Conservation (phyloP, 2,888 invertebrate genomes). For the Macropis europaea region DNA sequence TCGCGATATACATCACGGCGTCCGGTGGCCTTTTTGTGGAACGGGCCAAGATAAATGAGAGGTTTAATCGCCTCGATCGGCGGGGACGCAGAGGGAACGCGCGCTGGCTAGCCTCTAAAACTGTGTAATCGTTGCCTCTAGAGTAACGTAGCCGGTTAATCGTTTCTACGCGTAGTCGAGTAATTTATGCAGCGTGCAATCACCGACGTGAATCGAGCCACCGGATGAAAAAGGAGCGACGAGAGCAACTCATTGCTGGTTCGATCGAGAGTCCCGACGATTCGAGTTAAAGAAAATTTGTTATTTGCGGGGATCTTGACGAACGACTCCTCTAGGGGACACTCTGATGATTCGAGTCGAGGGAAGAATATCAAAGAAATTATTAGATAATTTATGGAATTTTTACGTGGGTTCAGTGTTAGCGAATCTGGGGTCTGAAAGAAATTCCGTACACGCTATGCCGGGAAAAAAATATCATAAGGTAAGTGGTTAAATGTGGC, state of each 20-base stretch:
- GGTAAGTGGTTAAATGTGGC: too few species aligned
- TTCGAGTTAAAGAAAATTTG: too few species aligned
- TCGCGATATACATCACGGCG: slow-evolving; percentile 44
- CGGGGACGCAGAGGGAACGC: slow-evolving; percentile 22
- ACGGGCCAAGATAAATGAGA: slow-evolving; percentile 58
- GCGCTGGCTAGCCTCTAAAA: slow-evolving; percentile 41
- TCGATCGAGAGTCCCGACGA: background rate
- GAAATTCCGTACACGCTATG: too few species aligned
- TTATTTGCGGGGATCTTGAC: too few species aligned
- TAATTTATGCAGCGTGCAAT: slow-evolving; percentile 64
- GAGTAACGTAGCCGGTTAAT: slow-evolving; percentile 44
- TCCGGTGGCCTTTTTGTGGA: slow-evolving; percentile 44
- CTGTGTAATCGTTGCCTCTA: slow-evolving; percentile 40
- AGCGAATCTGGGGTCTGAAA: too few species aligned
- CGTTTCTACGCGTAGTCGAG: slow-evolving; percentile 46
- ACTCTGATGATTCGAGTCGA: too few species aligned
- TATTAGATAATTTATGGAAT: too few species aligned
- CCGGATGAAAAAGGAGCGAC: slow-evolving; percentile 30
- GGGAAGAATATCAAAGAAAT: too few species aligned
- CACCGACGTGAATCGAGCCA: slow-evolving; percentile 52
- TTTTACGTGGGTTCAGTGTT: too few species aligned
- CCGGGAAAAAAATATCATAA: too few species aligned
- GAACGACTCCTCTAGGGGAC: too few species aligned
- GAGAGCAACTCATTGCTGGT: slow-evolving; percentile 47
- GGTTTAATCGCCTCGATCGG: slow-evolving; percentile 59